Percentiles rank a stretch among this genome's conserved stretches.
Evolutionary conservation across 2,888 invertebrate species (phyloP).

Genomic region (Anoplius nigerrimus): DNA sequence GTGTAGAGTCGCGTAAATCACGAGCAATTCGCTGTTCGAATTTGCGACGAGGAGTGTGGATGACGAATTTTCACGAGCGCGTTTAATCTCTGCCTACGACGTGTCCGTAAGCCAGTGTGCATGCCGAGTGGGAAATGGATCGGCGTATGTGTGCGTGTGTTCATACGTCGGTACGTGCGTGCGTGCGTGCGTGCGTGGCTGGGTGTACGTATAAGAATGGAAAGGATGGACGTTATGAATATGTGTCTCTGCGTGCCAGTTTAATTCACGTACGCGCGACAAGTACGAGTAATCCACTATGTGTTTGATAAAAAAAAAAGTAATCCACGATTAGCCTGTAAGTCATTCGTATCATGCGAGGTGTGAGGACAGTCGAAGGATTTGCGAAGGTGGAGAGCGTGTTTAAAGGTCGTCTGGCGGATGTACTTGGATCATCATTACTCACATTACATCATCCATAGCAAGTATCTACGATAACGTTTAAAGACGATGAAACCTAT

Average conservation of each 20-base stretch:
- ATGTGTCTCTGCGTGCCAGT: too few relatives aligned
- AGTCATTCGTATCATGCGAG: slow-evolving; percentile 23
- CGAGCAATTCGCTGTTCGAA: not conserved
- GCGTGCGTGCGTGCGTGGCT: slow-evolving; percentile 6
- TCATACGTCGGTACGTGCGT: slow-evolving; percentile 11
- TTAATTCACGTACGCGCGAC: too few relatives aligned
- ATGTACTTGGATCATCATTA: slow-evolving; percentile 54
- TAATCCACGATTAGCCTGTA: slow-evolving; percentile 40
- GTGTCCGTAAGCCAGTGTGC: not conserved
- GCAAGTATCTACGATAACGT: slow-evolving; percentile 47
- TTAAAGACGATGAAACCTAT: slow-evolving; percentile 36
- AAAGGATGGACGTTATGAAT: not conserved
- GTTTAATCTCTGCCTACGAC: slow-evolving; percentile 3
- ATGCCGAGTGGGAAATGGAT: not conserved
- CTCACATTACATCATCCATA: slow-evolving; percentile 53
- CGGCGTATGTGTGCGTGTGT: slow-evolving; percentile 7
- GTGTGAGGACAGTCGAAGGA: not conserved
- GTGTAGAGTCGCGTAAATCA: not conserved
- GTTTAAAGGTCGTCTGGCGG: slow-evolving; percentile 35
- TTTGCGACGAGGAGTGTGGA: not conserved
- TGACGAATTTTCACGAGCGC: slow-evolving; percentile 5
- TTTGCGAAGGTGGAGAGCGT: not conserved
- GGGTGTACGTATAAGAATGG: slow-evolving; percentile 24
- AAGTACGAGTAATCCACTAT: slow-evolving; percentile 5
- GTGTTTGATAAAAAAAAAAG: slow-evolving; percentile 43